Conservation (phyloP, 2,888 invertebrate species). For the Caradrina clavipalpis region DNA sequence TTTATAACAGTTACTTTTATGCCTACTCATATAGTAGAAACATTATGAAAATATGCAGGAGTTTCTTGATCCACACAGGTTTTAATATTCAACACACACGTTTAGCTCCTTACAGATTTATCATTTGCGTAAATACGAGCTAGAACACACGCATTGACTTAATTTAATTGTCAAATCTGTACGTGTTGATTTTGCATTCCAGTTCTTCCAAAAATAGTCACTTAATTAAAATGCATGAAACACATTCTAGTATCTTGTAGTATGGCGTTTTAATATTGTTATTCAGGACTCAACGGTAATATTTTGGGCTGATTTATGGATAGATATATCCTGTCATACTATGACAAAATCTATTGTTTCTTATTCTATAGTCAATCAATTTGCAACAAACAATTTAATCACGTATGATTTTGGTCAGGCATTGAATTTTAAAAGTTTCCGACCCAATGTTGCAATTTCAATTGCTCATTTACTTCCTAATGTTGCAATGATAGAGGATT, state of each 20-base stretch:
- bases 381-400: constrained; percentile 56
- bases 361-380: constrained; percentile 51
- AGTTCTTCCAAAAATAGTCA: constrained; percentile 28
- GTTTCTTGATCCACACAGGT: neutral
- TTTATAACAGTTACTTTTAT: neutral
- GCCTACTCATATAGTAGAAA: neutral
- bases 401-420: constrained; percentile 50
- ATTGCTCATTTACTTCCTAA: constrained; percentile 55
- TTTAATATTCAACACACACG: constrained; percentile 29
- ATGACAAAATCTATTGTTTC: constrained; percentile 49
- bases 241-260: constrained; percentile 17
- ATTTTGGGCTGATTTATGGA: constrained; percentile 57
- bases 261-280: constrained; percentile 58
- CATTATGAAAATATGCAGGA: constrained; percentile 5
- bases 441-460: constrained; percentile 38
- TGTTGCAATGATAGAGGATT: constrained; percentile 47
- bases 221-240: constrained; percentile 42
- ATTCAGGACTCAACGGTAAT: constrained; percentile 50
- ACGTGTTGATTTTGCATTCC: constrained; percentile 21
- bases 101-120: constrained; percentile 32
- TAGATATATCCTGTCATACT: constrained; percentile 12
- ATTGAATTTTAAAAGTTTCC: constrained; percentile 59
- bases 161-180: constrained; percentile 50
- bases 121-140: constrained; percentile 36
- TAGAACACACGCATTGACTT: constrained; percentile 51